A percentile compares a stretch with the other conserved stretches of the same genome.
These are phyloP conservation scores for Teleopsis dalmanni DNA, from an alignment of 1,140 invertebrate species.

Conservation along the genomic window DNA sequence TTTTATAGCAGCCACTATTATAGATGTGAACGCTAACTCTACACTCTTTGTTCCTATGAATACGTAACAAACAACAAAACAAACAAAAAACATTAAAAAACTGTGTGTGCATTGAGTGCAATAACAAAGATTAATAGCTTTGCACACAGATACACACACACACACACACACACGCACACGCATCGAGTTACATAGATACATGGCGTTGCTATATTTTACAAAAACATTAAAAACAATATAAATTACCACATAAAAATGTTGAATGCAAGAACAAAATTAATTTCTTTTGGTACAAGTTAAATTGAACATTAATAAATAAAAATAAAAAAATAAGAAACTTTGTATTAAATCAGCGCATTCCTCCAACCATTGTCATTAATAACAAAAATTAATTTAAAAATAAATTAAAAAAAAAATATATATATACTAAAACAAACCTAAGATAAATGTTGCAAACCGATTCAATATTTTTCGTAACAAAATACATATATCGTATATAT, in stretches of 20 bases:
- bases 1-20: no score
- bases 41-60: no score
- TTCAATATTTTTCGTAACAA: neutral
- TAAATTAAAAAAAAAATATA: neutral
- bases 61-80: no score
- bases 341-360: no score
- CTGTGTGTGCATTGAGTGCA: slow-evolving; percentile 19
- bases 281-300: slow-evolving; percentile 3
- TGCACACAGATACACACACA: slow-evolving; percentile 22
- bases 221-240: slow-evolving; percentile 42
- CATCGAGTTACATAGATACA: neutral
- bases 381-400: neutral
- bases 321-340: slow-evolving; percentile 4
- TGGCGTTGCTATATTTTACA: slow-evolving; percentile 11
- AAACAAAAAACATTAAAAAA: no score
- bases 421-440: neutral
- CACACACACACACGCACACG: neutral
- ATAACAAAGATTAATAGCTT: slow-evolving; percentile 44
- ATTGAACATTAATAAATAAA: neutral
- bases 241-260: slow-evolving; percentile 42
- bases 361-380: no score
- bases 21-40: no score
- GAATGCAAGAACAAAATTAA: slow-evolving; percentile 7
- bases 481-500: no score
- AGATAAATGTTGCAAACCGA: neutral